Base-by-base conservation (phyloP, 2,113 vertebrate species). In the Gila orcuttii region DNA sequence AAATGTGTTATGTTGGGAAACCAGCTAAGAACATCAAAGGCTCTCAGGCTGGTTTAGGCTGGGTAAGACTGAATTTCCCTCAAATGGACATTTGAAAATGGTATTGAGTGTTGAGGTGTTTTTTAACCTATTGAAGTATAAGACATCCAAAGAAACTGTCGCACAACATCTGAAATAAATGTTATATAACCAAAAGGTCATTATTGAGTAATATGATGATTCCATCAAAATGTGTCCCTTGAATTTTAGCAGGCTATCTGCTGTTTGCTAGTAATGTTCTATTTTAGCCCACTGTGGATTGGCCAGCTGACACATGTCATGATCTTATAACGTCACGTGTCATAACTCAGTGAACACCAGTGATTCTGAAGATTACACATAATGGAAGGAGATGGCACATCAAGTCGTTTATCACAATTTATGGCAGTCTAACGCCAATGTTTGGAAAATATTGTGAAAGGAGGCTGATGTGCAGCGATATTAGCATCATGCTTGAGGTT, bases 221-320 rank as follows among this genome's bases (percentile, higher is more conserved):
- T 81, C 59, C 23, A 66, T 50, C 23, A 33, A 82, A 82, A 31
- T 15, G 45, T 25, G 47, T 39, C 60, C 31, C 25, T 81, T 62
- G 7, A 25, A 25, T 33, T 31, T 36, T 28, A 57, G 25, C 78
- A 59, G 21, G 13, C 19, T 21, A 62, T 36, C 77, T n/a, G n/a
- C 33, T 74, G 3, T 62, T 82, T 69, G 62, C 57, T 21, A 62
- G 33, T 59, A 62, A 74, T 25, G 2, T 66, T 78, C 68, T 50
- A 83, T 69, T 71, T 68, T 64, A 55, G 33, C 76, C 9, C 36
- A 31, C 50, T 7, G 19, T 36, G 79, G 79, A 82, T 17, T n/a
- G 62, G 62, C 79, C 79, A 69, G 42, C 25, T 52, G 79, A 82
- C 55, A 74, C 23, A 69, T 50, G 76, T 68, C 74, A 25, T 66